These are phyloP conservation scores for Halcyon chelicuti DNA, from an alignment of 2,797 vertebrate genomes.

Conservation along the genomic window DNA sequence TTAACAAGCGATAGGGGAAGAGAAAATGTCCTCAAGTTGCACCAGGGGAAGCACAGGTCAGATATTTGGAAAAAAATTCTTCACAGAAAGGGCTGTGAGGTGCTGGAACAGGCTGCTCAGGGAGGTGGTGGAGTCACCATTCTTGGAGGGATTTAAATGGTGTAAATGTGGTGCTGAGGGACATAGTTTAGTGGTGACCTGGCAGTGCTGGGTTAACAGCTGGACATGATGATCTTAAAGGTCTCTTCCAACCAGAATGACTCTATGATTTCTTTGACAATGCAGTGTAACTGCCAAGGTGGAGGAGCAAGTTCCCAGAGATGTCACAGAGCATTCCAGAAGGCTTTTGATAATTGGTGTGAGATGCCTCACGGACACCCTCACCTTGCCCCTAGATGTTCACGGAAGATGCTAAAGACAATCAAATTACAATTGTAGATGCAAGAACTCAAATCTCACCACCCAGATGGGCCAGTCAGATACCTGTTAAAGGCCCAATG, in stretches of 20 bases:
- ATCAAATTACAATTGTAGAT: not conserved
- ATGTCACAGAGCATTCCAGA: not conserved
- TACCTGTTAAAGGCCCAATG: not conserved
- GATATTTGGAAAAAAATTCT: not conserved
- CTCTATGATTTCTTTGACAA: not conserved
- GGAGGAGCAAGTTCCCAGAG: not conserved
- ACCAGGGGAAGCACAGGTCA: not conserved
- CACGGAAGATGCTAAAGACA: not conserved
- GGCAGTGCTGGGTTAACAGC: not conserved
- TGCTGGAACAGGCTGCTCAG: not conserved
- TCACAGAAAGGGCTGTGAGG: not conserved
- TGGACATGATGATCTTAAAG: not conserved
- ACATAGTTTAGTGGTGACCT: not conserved
- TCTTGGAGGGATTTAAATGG: not conserved
- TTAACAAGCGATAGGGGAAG: not conserved
- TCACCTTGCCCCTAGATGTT: not conserved
- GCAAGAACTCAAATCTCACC: not conserved
- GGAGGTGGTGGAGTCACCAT: not conserved
- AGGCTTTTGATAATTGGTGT: not conserved
- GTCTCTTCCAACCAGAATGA: not conserved
- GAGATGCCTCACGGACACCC: not conserved
- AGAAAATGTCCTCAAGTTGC: not conserved
- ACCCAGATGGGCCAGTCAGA: not conserved
- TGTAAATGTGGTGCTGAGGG: not conserved
- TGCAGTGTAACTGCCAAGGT: not conserved